Conservation (phyloP, 2,113 vertebrate genomes). For the Cololabis saira region DNA sequence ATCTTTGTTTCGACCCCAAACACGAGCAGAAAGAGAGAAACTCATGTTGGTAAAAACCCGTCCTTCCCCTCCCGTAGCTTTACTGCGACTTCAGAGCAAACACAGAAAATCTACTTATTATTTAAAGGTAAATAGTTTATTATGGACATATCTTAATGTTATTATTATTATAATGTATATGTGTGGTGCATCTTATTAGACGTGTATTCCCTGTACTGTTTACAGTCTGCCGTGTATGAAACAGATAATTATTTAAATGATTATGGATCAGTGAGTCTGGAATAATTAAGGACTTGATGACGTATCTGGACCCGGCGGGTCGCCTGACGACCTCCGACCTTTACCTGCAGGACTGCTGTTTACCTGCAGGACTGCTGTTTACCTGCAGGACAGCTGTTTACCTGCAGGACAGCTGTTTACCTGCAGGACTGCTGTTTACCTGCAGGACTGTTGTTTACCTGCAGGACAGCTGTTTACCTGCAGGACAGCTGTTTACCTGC, state of each 20-base stretch:
- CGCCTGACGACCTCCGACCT: conserved; percentile 46
- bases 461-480: conserved; percentile 41
- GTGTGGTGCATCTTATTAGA: conserved; percentile 75
- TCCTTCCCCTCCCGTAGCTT: conserved; percentile 39
- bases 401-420: too few species aligned
- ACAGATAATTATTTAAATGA: conserved; percentile 75
- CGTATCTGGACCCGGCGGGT: conserved; percentile 44
- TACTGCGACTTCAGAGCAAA: conserved; percentile 31
- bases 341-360: conserved; percentile 35
- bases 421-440: conserved; percentile 30
- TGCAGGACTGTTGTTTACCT: conserved; percentile 42
- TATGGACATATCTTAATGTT: conserved; percentile 68
- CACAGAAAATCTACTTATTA: conserved; percentile 40
- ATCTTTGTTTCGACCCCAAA: conserved; percentile 44
- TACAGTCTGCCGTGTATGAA: conserved; percentile 71
- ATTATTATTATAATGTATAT: conserved; percentile 72
- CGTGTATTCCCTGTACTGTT: conserved; percentile 72
- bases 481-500: too few species aligned
- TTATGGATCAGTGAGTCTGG: conserved; percentile 60
- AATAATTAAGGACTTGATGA: conserved; percentile 48
- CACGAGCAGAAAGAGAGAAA: background rate
- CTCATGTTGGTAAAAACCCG: conserved; percentile 12
- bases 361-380: too few species aligned
- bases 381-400: too few species aligned
- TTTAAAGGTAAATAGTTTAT: conserved; percentile 67